Conservation (phyloP, 37 sponge, comb jelly and placozoan genomes). For the Ianthella basta region DNA sequence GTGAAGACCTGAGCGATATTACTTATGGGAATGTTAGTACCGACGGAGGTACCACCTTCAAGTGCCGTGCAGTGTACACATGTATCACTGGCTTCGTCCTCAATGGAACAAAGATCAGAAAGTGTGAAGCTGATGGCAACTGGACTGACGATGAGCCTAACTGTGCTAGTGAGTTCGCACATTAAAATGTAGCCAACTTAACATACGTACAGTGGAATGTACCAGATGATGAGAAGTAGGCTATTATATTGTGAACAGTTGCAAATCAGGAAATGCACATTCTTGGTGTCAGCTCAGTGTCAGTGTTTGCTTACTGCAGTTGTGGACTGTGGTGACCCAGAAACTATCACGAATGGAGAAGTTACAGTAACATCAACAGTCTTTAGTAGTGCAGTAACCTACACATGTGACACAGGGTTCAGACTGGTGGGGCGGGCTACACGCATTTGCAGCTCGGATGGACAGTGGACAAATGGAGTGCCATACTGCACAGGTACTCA, state of each 20-base stretch:
- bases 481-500: conserved; percentile 1
- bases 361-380: not conserved
- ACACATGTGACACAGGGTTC: conserved; percentile 9
- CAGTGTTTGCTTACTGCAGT: not conserved
- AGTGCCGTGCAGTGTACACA: not conserved
- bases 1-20: not conserved
- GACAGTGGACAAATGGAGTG: not conserved
- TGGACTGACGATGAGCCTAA: conserved; percentile 5
- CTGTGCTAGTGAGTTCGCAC: not conserved
- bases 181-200: not conserved
- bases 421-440: conserved; percentile 3
- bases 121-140: not conserved
- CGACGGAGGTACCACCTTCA: not conserved
- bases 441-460: not conserved
- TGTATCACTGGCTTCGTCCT: not conserved
- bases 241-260: too few species aligned
- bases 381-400: not conserved
- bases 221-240: not conserved
- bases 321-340: conserved; percentile 15
- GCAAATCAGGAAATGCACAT: too few species aligned
- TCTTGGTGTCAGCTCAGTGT: too few species aligned
- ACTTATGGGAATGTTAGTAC: not conserved
- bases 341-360: not conserved
- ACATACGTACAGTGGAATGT: not conserved
- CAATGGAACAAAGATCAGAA: not conserved